Evolutionary conservation across 2,888 invertebrate species (phyloP).

Genomic region (Harpagoxenus sublaevis): DNA sequence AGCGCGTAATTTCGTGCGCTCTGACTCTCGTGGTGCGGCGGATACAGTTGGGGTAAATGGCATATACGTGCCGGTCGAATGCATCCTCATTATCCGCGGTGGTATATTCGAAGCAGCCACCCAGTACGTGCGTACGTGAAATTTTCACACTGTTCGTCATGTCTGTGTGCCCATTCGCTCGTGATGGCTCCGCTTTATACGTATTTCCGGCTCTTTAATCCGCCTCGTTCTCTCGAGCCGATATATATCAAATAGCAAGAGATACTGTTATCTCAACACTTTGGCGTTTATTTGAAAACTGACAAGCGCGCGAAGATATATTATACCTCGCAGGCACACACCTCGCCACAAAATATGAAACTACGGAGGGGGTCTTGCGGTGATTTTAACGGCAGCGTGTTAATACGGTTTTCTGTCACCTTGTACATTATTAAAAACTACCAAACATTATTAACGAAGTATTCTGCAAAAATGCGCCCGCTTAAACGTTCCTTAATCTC

Average conservation of each 20-base stretch:
- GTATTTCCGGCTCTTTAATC: slow-evolving; percentile 50
- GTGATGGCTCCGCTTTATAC: slow-evolving; percentile 44
- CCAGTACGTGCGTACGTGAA: slow-evolving; percentile 71
- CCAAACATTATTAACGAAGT: slow-evolving; percentile 16
- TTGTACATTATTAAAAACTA: slow-evolving; percentile 3
- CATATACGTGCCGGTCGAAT: slow-evolving; percentile 66
- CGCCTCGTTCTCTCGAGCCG: slow-evolving; percentile 16
- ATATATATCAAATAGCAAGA: slow-evolving; percentile 30
- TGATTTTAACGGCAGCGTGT: not conserved
- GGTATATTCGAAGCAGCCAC: slow-evolving; percentile 73
- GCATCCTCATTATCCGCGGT: slow-evolving; percentile 76
- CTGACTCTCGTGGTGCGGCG: slow-evolving; percentile 45
- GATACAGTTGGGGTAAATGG: slow-evolving; percentile 61
- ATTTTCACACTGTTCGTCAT: slow-evolving; percentile 78
- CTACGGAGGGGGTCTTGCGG: not conserved
- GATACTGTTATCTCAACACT: slow-evolving; percentile 27
- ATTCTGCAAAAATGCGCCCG: not conserved
- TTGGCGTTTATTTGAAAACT: slow-evolving; percentile 33
- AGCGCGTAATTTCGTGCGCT: slow-evolving; percentile 22
- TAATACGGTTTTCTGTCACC: slow-evolving; percentile 13
- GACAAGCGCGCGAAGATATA: not conserved
- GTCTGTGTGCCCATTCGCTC: slow-evolving; percentile 33
- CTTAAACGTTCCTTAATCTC: slow-evolving; percentile 33
- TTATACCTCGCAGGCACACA: not conserved
- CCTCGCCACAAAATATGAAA: slow-evolving; percentile 5